Conservation (phyloP, 2,888 invertebrate genomes). For the Acleris holmiana region DNA sequence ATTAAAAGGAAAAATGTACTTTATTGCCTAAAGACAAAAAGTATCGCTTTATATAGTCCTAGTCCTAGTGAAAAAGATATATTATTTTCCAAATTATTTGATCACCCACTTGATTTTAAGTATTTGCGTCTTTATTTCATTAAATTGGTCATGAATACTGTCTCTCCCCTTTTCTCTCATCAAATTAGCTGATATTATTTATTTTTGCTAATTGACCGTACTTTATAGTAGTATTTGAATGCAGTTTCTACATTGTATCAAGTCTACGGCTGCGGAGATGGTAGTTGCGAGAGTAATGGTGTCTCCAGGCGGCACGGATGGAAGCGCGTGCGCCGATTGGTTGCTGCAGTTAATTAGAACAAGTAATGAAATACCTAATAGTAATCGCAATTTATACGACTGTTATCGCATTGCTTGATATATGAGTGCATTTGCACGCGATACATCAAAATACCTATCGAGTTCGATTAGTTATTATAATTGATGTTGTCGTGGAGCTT, state of each 20-base stretch:
- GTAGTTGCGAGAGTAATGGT: conserved; percentile 72
- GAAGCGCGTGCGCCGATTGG: conserved; percentile 75
- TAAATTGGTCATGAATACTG: no score
- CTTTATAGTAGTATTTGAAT: not conserved
- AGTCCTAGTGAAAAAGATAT: no score
- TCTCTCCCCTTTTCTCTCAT: no score
- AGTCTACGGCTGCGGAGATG: conserved; percentile 46
- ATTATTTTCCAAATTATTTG: no score
- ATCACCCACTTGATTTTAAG: no score
- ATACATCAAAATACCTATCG: not conserved
- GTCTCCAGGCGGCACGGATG: conserved; percentile 70
- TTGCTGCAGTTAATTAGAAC: conserved; percentile 74
- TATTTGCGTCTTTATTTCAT: no score
- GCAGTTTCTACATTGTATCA: conserved; percentile 24
- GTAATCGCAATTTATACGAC: conserved; percentile 70
- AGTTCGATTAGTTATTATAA: not conserved
- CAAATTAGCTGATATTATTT: no score
- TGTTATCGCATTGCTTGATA: conserved; percentile 57
- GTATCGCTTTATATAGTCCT: no score
- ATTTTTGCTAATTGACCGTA: not conserved
- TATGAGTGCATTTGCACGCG: conserved; percentile 50
- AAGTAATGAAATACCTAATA: conserved; percentile 68
- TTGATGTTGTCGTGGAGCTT: no score
- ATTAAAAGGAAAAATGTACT: no score
- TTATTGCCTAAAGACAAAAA: no score